Base-by-base conservation (phyloP, 2,888 invertebrate species). In the Troglohyphantes excavatus region DNA sequence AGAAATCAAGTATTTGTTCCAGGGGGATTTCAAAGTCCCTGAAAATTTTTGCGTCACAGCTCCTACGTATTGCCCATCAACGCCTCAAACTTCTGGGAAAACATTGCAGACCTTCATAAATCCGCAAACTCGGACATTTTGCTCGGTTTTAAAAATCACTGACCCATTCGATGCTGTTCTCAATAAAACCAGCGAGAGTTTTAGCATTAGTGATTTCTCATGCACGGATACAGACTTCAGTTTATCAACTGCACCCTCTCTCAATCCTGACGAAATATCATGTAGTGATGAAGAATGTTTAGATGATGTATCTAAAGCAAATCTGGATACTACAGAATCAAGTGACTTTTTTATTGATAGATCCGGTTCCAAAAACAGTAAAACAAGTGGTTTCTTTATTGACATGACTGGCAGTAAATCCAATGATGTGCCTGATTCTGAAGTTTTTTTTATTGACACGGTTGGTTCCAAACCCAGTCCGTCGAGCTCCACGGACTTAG, bases 111-210 rank as follows among this genome's bases (percentile, higher is more conserved):
- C 83, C 27, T 91, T 83, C 26, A 61, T 93, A 21, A 95, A 95
- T 92, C 94, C 94, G 0, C 95, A 95, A 92, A 95, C 95, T 1
- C 93, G 93, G 3, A 92, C 93, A 17, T 93, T 95, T 78, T 95
- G 95, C 92, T 93, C 93, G 27, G 93, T 93, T 92, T 92, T 95
- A 59, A 95, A 95, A 0, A 95, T 98, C 84, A 96, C 96, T 93
- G 98, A 98, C 94, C 98, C 98, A 0, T 94, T 96, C 17, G 95
- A 95, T 91, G 94, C 96, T 53, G 81, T 90, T n/a, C 23, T 72
- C 0, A 84, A 78, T 17, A 73, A 61, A 33, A 26, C 73, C 3
- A 21, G 11, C 21, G 75, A 63, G 1, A 87, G 61, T 27, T 17
- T 82, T 13, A 84, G 43, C n/a, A 75, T 72, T 13, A 78, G 79